Conservation (phyloP, 2,113 vertebrate genomes). For the Prolemur simus region DNA sequence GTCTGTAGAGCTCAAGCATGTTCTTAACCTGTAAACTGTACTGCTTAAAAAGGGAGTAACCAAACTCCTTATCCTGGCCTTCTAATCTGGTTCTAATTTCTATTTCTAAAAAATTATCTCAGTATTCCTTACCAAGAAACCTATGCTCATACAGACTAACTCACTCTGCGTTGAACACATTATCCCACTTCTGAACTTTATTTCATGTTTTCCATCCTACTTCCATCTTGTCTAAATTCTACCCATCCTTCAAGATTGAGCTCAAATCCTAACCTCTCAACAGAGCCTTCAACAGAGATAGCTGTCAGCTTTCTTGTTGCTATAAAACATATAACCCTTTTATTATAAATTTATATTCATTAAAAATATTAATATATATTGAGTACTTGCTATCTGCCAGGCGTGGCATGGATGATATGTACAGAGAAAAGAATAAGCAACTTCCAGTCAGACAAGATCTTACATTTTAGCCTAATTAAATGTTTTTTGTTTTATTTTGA, state of each 20-base stretch:
- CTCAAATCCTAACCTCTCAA: background rate
- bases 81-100: background rate
- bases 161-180: background rate
- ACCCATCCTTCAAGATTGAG: background rate
- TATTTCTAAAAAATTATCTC: background rate
- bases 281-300: background rate
- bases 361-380: background rate
- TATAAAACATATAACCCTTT: constrained; percentile 22
- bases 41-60: background rate
- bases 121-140: background rate
- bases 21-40: background rate
- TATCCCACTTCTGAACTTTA: background rate
- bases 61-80: background rate
- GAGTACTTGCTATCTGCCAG: background rate
- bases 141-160: background rate
- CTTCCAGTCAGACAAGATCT: background rate
- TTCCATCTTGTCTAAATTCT: background rate
- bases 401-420: background rate
- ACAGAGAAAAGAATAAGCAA: background rate
- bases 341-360: constrained; percentile 31
- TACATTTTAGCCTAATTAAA: background rate
- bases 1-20: background rate
- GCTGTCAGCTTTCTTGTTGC: background rate
- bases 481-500: background rate
- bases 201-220: background rate